phyloP scores from a whole-genome alignment of 2,797 vertebrate species.

The Nasua narica region DNA sequence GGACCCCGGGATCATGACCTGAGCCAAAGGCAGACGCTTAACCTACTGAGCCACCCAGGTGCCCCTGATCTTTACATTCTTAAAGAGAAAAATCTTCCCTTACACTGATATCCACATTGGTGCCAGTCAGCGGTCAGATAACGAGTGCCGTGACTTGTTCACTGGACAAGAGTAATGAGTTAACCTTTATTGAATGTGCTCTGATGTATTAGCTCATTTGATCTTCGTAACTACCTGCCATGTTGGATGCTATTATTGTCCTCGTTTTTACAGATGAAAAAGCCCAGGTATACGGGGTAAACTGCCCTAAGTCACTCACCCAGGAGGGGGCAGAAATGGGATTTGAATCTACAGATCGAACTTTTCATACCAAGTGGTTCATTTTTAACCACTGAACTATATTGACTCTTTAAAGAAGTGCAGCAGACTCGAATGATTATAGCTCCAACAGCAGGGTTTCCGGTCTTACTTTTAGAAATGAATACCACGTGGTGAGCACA shows the following conservation, averaged over 20 bases:
- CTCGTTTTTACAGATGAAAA: not conserved
- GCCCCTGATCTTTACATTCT: not conserved
- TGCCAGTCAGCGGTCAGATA: not conserved
- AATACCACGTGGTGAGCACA: accelerated
- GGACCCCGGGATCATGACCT: not conserved
- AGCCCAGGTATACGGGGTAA: not conserved
- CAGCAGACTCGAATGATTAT: accelerated
- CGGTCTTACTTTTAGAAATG: not conserved
- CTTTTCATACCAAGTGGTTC: not conserved
- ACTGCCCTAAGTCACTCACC: not conserved
- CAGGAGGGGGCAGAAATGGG: not conserved
- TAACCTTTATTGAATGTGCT: not conserved
- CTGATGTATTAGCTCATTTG: not conserved
- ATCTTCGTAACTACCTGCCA: too few species aligned
- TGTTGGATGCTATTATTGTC: not conserved
- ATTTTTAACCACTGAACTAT: not conserved
- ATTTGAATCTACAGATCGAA: not conserved
- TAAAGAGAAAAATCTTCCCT: too few species aligned
- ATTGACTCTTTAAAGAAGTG: not conserved
- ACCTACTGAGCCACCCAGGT: not conserved
- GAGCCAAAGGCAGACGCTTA: not conserved
- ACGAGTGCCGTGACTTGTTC: accelerated
- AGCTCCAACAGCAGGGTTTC: not conserved
- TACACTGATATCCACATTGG: accelerated
- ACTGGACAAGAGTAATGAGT: accelerated